A percentile compares a stretch with the other conserved stretches of the same genome.
These are phyloP conservation scores for Nyctibius grandis DNA, from an alignment of 2,797 vertebrate species.

Conservation along the genomic window DNA sequence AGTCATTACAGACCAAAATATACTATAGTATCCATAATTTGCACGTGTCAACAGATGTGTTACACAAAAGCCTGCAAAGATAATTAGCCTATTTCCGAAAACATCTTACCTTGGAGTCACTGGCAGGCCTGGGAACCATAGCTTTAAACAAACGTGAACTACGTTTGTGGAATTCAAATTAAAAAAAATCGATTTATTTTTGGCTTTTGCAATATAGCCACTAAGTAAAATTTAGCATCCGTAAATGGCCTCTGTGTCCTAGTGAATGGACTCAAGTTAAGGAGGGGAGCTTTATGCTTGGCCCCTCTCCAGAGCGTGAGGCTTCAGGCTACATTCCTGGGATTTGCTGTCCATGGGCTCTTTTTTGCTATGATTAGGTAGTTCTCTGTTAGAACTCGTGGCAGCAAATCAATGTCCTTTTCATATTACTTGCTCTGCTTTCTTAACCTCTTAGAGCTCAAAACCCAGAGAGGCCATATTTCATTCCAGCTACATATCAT, in stretches of 20 bases:
- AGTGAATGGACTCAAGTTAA: conserved; percentile 21
- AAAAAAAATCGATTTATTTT: conserved; percentile 59
- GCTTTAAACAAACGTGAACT: conserved; percentile 29
- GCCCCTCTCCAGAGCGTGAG: conserved; percentile 51
- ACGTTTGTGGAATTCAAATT: conserved; percentile 35
- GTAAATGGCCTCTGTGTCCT: conserved; percentile 44
- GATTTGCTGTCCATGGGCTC: conserved; percentile 10
- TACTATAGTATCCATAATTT: not conserved
- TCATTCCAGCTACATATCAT: conserved; percentile 31
- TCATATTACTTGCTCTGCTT: conserved; percentile 50
- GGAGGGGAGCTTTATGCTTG: conserved; percentile 22
- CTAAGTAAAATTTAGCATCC: conserved; percentile 51
- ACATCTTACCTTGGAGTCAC: not conserved
- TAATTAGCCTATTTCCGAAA: conserved; percentile 18
- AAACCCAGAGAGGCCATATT: conserved; percentile 25
- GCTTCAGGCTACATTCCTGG: conserved; percentile 57
- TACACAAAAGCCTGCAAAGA: not conserved
- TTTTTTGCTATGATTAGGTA: conserved; percentile 47
- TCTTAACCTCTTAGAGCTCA: conserved; percentile 44
- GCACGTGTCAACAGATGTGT: not conserved
- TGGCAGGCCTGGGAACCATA: conserved; percentile 2
- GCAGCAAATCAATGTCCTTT: conserved; percentile 54
- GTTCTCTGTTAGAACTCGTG: conserved; percentile 32
- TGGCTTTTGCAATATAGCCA: not conserved
- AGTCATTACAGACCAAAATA: not conserved